Percentiles rank a stretch among this genome's conserved stretches.
phyloP scores from a whole-genome alignment of 2,888 invertebrate genomes.

The Margaritifera margaritifera region DNA sequence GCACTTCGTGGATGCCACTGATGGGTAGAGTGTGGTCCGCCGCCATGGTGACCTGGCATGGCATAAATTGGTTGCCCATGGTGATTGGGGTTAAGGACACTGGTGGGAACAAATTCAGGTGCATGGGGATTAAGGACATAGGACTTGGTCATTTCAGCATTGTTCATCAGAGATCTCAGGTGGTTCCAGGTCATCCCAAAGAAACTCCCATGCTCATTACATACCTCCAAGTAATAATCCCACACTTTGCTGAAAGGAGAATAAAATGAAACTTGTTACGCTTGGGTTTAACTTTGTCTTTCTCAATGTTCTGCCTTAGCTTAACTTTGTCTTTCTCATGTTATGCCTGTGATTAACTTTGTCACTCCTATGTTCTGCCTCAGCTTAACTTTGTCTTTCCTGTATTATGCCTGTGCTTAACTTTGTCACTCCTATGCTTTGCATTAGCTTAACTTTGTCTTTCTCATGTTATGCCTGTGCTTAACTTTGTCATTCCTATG shows the following conservation, averaged over 20 bases:
- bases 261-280: not conserved
- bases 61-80: slow-evolving; percentile 34
- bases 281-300: not conserved
- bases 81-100: slow-evolving; percentile 17
- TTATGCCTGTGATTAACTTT: too few relatives aligned
- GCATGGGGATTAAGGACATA: slow-evolving; percentile 88
- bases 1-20: slow-evolving; percentile 16
- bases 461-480: too few relatives aligned
- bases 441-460: too few relatives aligned
- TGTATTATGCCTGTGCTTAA: too few relatives aligned
- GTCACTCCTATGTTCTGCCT: too few relatives aligned
- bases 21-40: slow-evolving; percentile 12
- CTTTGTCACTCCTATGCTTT: too few relatives aligned
- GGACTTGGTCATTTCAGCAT: slow-evolving; percentile 83
- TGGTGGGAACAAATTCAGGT: slow-evolving; percentile 83
- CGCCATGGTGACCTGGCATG: slow-evolving; percentile 8
- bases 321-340: too few relatives aligned
- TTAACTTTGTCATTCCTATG: too few relatives aligned
- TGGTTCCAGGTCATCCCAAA: slow-evolving; percentile 83
- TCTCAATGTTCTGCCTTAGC: too few relatives aligned
- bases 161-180: slow-evolving; percentile 81
- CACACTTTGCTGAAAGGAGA: slow-evolving; percentile 79
- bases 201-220: slow-evolving; percentile 81
- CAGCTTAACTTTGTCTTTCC: too few relatives aligned
- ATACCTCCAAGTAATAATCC: slow-evolving; percentile 84